Conservation (phyloP, 2,113 vertebrate genomes). For the Collichthys lucidus region DNA sequence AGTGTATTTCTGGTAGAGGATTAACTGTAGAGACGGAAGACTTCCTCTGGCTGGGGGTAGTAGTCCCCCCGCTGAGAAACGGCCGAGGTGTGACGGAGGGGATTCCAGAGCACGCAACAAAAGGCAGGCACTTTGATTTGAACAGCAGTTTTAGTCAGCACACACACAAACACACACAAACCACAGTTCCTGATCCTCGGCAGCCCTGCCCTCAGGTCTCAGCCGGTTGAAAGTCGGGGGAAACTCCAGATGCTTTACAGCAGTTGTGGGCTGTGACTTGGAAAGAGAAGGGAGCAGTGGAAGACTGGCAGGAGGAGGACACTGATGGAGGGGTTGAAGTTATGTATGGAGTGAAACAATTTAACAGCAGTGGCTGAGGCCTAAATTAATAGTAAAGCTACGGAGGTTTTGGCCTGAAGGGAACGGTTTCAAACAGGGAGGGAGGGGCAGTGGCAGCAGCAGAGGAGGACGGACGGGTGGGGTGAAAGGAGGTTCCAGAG, state of each 20-base stretch:
- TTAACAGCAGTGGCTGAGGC: conserved; percentile 50
- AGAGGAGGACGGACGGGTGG: conserved; percentile 38
- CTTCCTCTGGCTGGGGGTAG: conserved; percentile 57
- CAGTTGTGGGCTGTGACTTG: conserved; percentile 67
- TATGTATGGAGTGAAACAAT: conserved; percentile 67
- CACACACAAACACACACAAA: conserved; percentile 46
- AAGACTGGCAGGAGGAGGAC: conserved; percentile 63
- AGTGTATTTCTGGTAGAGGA: conserved; percentile 65
- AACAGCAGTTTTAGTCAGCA: conserved; percentile 66
- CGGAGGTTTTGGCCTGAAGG: conserved; percentile 47
- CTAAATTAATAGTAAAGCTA: conserved; percentile 66
- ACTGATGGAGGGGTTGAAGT: conserved; percentile 62
- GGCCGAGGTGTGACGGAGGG: conserved; percentile 74
- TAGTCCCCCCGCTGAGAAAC: conserved; percentile 63
- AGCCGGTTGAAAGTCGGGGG: conserved; percentile 64
- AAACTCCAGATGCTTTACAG: conserved; percentile 81
- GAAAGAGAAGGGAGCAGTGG: conserved; percentile 48
- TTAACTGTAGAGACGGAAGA: conserved; percentile 70
- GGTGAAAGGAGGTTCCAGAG: conserved; percentile 53
- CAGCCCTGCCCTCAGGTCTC: conserved; percentile 74
- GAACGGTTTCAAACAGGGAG: conserved; percentile 28
- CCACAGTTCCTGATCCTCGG: conserved; percentile 59
- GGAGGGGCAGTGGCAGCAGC: conserved; percentile 31
- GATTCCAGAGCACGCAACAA: conserved; percentile 80
- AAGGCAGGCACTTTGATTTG: conserved; percentile 80